These are phyloP conservation scores for Cynocephalus volans DNA, from an alignment of 2,113 vertebrate species.

Conservation along the genomic window DNA sequence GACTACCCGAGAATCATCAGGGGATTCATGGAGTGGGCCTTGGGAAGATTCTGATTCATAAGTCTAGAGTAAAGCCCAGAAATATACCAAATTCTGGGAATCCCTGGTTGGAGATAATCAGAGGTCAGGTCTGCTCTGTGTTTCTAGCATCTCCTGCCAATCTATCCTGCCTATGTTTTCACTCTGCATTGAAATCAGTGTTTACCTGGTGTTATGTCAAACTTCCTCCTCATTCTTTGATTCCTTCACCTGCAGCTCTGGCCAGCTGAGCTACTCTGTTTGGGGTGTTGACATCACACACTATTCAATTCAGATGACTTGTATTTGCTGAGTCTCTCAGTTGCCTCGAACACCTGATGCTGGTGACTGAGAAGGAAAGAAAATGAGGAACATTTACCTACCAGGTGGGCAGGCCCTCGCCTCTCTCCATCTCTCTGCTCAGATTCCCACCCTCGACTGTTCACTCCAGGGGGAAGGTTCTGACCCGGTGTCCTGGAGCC, in stretches of 20 bases:
- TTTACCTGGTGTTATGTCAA: neutral
- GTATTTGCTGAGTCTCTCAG: neutral
- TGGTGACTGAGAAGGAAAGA: slow-evolving; percentile 35
- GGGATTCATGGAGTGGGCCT: neutral
- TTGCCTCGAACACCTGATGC: neutral
- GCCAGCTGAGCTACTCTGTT: neutral
- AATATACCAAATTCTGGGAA: slow-evolving; percentile 11
- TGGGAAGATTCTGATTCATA: neutral
- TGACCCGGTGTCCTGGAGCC: neutral
- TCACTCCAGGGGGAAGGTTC: neutral
- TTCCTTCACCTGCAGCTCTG: slow-evolving; percentile 58
- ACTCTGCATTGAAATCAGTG: neutral
- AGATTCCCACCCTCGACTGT: neutral
- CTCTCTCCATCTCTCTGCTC: neutral
- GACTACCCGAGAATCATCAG: neutral
- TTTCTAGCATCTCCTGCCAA: neutral
- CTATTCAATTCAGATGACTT: neutral
- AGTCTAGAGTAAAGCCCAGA: neutral
- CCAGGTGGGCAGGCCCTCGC: neutral
- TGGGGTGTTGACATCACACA: slow-evolving; percentile 40
- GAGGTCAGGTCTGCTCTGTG: neutral
- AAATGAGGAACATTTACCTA: neutral
- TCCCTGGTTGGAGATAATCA: neutral
- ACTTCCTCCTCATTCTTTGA: neutral
- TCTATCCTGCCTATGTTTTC: slow-evolving; percentile 14